Base-by-base conservation (phyloP, 1,140 invertebrate species). In the honey bee (Apis mellifera) region DNA sequence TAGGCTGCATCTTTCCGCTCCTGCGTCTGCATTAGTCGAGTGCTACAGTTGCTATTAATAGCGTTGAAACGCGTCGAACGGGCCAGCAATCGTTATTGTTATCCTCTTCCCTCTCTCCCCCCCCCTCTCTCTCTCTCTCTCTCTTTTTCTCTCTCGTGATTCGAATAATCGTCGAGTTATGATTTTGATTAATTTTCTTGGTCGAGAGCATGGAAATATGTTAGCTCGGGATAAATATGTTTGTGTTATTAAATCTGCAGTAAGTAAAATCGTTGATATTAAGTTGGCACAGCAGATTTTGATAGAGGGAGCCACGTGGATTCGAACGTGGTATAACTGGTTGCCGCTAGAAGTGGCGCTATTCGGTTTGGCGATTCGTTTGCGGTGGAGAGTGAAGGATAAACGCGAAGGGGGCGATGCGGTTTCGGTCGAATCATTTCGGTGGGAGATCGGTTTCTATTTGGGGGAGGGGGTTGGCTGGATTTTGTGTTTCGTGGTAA, bases 1-100 rank as follows among this genome's bases (percentile, higher is more conserved):
- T 66, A 81, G 70, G 64, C 70, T 32, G 70, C 71, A 52, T 75
- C 78, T 81, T 81, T 81, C 78, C 60, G 17, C 11, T 15, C n/a
- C 26, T 54, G 50, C 59, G 19, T 65, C 55, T 78, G 32, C 76
- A 60, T 78, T 70, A 65, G 54, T 9, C n/a, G 17, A 11, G 54
- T 19, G 23, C 17, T n/a, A 13, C 23, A 42, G n/a, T 60, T 78
- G 54, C 70, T 78, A 78, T 70, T 78, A 70, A 78, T 50, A 26
- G 76, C 19, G 76, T 59, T 78, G 54, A 70, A 78, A 78, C 52
- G 32, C 32, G 60, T 12, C 23, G 73, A 76, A 76, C 65, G 48
- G 48, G 73, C 48, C 32, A 64, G 60, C 60, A 42, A 26, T 42
- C 13, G 52, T 32, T 72, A 57, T 55, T 23, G 26, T 54, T 66